Conservation (phyloP, 2,888 invertebrate species). For the Volucella bombylans region DNA sequence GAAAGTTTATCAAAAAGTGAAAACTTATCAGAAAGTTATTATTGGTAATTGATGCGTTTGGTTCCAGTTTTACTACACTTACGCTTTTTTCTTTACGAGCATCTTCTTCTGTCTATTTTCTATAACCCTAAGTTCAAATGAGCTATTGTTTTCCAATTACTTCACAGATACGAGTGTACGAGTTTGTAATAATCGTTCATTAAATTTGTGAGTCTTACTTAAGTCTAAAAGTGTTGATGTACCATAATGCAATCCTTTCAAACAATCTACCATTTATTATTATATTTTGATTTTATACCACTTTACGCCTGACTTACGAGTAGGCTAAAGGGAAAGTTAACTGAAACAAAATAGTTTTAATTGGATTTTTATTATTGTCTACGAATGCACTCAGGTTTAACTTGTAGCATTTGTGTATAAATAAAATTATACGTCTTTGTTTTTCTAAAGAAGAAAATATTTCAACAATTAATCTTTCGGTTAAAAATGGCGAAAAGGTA, state of each 20-base stretch:
- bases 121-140: constrained; percentile 38
- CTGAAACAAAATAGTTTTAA: no score
- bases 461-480: no score
- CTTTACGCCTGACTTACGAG: constrained; percentile 4
- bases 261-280: not conserved
- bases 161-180: constrained; percentile 2
- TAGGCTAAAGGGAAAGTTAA: not conserved
- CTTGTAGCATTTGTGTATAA: no score
- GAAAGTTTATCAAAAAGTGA: constrained; percentile 71
- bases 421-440: no score
- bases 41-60: constrained; percentile 58
- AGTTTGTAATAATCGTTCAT: constrained; percentile 4
- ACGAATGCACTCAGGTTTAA: no score
- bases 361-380: no score
- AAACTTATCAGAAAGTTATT: constrained; percentile 70
- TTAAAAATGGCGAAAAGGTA: no score
- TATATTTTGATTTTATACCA: constrained; percentile 2
- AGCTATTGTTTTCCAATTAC: constrained; percentile 35
- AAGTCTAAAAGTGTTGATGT: no score
- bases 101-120: not conserved
- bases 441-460: no score
- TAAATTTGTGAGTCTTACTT: constrained; percentile 1
- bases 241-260: not conserved
- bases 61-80: constrained; percentile 61
- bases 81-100: constrained; percentile 20